Base-by-base conservation (phyloP, 2,888 invertebrate genomes). In the Hydroisotoma schaefferi region DNA sequence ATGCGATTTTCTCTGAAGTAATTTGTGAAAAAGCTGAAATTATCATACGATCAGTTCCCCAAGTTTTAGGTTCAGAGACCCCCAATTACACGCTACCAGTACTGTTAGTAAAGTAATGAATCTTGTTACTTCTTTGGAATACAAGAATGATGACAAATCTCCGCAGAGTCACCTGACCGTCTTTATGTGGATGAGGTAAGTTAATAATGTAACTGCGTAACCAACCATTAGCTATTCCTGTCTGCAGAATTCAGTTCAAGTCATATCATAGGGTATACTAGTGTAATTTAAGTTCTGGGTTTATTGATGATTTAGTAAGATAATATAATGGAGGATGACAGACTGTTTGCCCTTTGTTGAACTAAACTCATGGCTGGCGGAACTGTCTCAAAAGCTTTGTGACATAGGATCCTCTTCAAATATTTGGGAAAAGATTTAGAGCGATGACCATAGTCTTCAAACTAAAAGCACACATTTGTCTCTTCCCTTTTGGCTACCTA, bases 371-470 rank as follows among this genome's bases (percentile, higher is more conserved):
- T 43, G 8, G 43, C 43, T 10, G 12, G 22, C 46, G 46, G 46
- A 46, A 46, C 46, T 46, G 20, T 20, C 46, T 46, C 46, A 46
- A 46, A 46, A 60, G 65, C 63, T 63, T 63, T 63, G 70, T 70
- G 70, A 70, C 68, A 70, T 59, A 59, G 61, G 63, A 70, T 59
- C 67, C 68, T 68, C 55, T 61, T 44, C 59, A 63, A 70, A 70
- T 70, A 70, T 70, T 70, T 65, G 59, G 60, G 38, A 25, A 58
- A 65, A 67, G 69, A 67, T 67, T 69, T 65, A 65, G 59, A 40
- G 55, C 52, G 61, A 61, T 46, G 46, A 46, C 46, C 46, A 46
- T 23, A 22, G 15, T 10, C 40, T 40, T 20, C 20, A 40, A 40
- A 40, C 5, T 40, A 40, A 40, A 40, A 40, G 40, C 40, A 40